phyloP scores from a whole-genome alignment of 1,140 invertebrate species.

The Platyscapa corneri region DNA sequence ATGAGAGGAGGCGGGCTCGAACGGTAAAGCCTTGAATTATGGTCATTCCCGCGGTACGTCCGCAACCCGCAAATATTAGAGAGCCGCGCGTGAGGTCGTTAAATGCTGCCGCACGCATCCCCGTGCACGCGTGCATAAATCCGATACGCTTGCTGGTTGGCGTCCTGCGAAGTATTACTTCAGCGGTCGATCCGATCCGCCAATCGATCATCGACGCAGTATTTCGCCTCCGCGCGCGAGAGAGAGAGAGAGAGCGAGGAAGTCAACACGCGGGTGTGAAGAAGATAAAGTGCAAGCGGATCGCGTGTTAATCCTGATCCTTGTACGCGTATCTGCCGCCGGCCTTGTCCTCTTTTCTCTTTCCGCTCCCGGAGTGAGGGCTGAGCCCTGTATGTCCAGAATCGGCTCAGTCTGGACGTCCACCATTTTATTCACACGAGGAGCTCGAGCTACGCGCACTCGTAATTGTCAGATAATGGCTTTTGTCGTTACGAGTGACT shows the following conservation, averaged over 20 bases:
- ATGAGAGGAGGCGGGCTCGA: conserved; percentile 14
- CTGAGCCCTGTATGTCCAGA: not conserved
- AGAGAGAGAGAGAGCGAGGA: not conserved
- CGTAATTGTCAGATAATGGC: conserved; percentile 15
- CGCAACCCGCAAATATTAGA: not conserved
- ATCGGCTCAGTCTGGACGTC: too few relatives aligned
- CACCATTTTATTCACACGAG: too few relatives aligned
- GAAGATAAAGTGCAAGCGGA: not conserved
- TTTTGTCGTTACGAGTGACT: not conserved
- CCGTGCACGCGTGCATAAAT: not conserved
- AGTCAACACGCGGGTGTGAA: conserved; percentile 5
- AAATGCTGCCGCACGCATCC: not conserved
- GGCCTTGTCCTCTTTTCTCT: not conserved
- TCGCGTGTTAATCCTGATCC: not conserved
- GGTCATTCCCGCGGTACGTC: not conserved
- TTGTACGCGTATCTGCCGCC: not conserved
- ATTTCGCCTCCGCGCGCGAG: not conserved
- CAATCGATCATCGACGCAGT: conserved; percentile 1
- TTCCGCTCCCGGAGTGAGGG: not conserved
- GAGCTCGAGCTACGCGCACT: not conserved
- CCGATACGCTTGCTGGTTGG: not conserved
- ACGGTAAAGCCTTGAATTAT: conserved; percentile 38
- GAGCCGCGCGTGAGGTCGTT: conserved; percentile 4
- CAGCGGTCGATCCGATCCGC: not conserved
- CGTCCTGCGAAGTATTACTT: not conserved